Base-by-base conservation (phyloP, 1,140 invertebrate species). In the Trachymyrmex septentrionalis region DNA sequence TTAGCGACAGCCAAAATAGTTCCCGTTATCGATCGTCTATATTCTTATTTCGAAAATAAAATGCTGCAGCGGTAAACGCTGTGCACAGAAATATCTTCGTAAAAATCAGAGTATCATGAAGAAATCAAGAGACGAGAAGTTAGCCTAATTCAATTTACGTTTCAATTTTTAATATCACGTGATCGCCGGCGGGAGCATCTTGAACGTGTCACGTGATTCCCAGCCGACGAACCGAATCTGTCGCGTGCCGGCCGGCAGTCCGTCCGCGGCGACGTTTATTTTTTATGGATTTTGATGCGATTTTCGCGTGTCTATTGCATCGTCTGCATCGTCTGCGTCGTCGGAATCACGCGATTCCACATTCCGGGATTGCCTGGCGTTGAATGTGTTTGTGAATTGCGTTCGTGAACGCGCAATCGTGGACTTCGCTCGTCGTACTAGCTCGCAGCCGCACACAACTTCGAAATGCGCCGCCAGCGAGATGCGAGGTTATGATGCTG, bases 111-210 rank as follows among this genome's bases (percentile, higher is more conserved):
- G 34, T 44, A 10, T 44, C 38, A 44, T 10, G 48, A 16, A 16
- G 16, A 50, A 14, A 16, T 50, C 48, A 16, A 50, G 14, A 16
- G 1, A 14, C 14, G 48, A 64, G 30, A 66, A 38, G 24, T 2
- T 3, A 66, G 30, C 34, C 1, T 64, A 64, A 38, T 69, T 48
- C 12, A n/a, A 1, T 5, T 7, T 69, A 38, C 19, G 6, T 73
- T 59, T 24, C 73, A n/a, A 44, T 61, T 44, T 14, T 44, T 38
- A 38, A 61, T 19, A 21, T 80, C 63, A 80, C 63, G 63, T 80
- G 77, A 44, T 21, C 59, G 34, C 4, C n/a, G 63, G 27, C 77
- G 63, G 48, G 27, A 67, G 30, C 59, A 12, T 64, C 73, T 77
- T 27, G 73, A 78, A 78, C 14, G 19, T n/a, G 21, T 72, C 34